Evolutionary conservation across 2,888 invertebrate genomes (phyloP), one percentile per base, ranked within the genome.

Genomic region (Nemapogon koenigi): DNA sequence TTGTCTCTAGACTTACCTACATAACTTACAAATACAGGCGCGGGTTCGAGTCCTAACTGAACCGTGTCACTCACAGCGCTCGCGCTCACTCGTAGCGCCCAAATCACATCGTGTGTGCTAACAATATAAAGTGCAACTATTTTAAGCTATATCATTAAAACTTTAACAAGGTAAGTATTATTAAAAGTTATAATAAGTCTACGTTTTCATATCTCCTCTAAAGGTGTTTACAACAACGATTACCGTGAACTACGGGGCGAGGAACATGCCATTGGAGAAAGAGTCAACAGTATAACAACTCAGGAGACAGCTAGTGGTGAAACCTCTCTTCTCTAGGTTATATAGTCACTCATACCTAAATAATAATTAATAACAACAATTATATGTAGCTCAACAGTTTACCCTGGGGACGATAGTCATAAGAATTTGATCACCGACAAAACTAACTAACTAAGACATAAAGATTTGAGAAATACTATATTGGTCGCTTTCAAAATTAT

Each of bases 321-420:
- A 49, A 66, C 62, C 67, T 58, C 50, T 54, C 42, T n/a, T n/a
- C n/a, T n/a, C n/a, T n/a, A 59, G 71, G 68, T 65, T 64, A 65
- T 67, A 68, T 70, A 67, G 67, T 71, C 69, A 67, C 55, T 58
- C 49, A 54, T 51, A 58, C 51, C 50, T 59, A 67, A 62, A 57
- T 8, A 33, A 19, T 3, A 13, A 11, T 33, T 56, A 61, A 62
- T 62, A 61, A 60, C 57, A 54, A 49, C 47, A 55, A 53, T 51
- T 51, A 52, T 48, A 55, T 51, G 10, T 19, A 33, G 52, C 35
- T 37, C 48, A 53, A 62, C 57, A 52, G 59, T 25, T 64, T 75
- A 78, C 76, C 76, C 76, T 78, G 76, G 68, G 72, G 63, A 59
- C 59, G 59, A 67, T 57, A 70, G 69, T 75, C 76, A 76, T 75